phyloP scores from a whole-genome alignment of 1,140 invertebrate species.

The Spodoptera litura region DNA sequence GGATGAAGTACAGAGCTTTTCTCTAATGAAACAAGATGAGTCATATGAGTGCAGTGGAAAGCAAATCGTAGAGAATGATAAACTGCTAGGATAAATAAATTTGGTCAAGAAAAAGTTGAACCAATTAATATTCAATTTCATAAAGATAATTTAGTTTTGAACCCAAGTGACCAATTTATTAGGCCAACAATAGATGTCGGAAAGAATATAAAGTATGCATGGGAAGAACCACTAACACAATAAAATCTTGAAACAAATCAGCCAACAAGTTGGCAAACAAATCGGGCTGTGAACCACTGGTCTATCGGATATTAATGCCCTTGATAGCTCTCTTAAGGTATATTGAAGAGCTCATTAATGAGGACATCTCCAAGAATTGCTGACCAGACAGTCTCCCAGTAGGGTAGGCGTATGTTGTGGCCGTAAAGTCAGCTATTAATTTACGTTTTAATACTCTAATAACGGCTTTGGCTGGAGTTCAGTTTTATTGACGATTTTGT shows the following conservation, averaged over 20 bases:
- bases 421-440: slow-evolving; percentile 54
- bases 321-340: slow-evolving; percentile 69
- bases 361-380: slow-evolving; percentile 70
- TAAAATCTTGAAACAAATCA: not conserved
- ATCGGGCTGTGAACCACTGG: not conserved
- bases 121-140: no score
- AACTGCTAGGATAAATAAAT: no score
- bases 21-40: not conserved
- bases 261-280: slow-evolving; percentile 32
- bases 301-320: slow-evolving; percentile 59
- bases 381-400: slow-evolving; percentile 58
- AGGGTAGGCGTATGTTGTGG: slow-evolving; percentile 56
- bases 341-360: slow-evolving; percentile 76
- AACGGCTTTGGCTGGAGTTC: slow-evolving; percentile 40
- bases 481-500: slow-evolving; percentile 38
- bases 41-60: no score
- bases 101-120: no score
- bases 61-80: no score
- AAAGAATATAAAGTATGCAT: not conserved
- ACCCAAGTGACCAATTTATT: no score
- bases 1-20: not conserved
- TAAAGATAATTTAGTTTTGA: no score
- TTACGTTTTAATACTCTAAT: slow-evolving; percentile 42
- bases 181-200: no score
- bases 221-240: not conserved